These are phyloP conservation scores for Plebejus argus DNA, from an alignment of 2,888 invertebrate species.

Conservation along the genomic window DNA sequence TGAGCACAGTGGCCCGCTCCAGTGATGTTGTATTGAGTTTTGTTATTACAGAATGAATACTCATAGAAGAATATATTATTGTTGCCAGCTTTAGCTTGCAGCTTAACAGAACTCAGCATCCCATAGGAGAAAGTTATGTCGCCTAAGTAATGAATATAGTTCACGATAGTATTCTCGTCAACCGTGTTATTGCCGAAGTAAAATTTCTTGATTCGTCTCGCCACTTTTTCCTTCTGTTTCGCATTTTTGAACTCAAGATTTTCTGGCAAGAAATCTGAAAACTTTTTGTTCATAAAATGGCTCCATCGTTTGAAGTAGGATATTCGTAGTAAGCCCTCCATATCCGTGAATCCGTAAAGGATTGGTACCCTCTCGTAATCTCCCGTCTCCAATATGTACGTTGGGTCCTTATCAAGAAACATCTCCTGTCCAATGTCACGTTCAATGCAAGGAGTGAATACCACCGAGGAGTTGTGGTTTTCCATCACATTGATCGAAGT, in stretches of 20 bases:
- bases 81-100: slow-evolving; percentile 51
- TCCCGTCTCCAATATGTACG: slow-evolving; percentile 49
- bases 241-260: slow-evolving; percentile 54
- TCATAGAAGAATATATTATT: slow-evolving; percentile 54
- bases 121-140: slow-evolving; percentile 57
- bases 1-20: slow-evolving; percentile 49
- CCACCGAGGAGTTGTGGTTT: slow-evolving; percentile 16
- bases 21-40: slow-evolving; percentile 42
- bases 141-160: slow-evolving; percentile 49
- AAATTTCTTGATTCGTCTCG: slow-evolving; percentile 48
- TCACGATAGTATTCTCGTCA: slow-evolving; percentile 32
- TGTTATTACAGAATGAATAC: slow-evolving; percentile 50
- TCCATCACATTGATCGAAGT: slow-evolving; percentile 38
- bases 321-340: slow-evolving; percentile 18
- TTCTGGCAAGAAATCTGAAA: slow-evolving; percentile 55
- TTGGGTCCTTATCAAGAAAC: slow-evolving; percentile 52
- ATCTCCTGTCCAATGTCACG: slow-evolving; percentile 34
- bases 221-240: slow-evolving; percentile 49
- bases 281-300: slow-evolving; percentile 53
- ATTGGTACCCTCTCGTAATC: slow-evolving; percentile 41
- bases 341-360: slow-evolving; percentile 49
- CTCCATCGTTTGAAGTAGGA: slow-evolving; percentile 41
- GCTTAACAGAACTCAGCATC: slow-evolving; percentile 46
- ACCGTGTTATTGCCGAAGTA: slow-evolving; percentile 51
- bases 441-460: slow-evolving; percentile 40